phyloP scores from a whole-genome alignment of 2,888 invertebrate genomes.

The Lithophane semibrunnea region DNA sequence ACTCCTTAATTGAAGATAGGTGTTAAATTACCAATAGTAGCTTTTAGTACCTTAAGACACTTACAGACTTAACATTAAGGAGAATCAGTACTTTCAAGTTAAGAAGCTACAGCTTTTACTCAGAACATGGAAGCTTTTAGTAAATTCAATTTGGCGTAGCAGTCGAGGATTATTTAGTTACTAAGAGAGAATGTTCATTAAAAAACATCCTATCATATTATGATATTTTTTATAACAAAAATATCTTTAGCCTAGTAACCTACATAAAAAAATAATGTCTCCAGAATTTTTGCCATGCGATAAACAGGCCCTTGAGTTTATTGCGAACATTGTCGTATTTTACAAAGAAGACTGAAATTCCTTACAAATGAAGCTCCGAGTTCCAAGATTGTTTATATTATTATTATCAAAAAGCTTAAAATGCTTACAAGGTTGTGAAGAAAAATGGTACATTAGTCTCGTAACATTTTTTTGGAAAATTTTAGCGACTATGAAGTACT shows the following conservation, averaged over 20 bases:
- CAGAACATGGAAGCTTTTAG: neutral
- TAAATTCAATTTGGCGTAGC: neutral
- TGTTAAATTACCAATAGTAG: too few species aligned
- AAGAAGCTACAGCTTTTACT: neutral
- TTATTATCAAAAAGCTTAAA: neutral
- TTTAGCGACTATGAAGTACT: too few species aligned
- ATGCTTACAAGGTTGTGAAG: neutral
- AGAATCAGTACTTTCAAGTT: neutral
- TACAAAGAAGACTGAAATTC: neutral
- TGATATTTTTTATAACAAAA: too few species aligned
- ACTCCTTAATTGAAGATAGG: neutral
- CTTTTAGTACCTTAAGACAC: too few species aligned
- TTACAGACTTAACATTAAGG: too few species aligned
- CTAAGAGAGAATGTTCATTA: rapidly evolving
- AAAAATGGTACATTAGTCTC: neutral
- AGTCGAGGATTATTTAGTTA: neutral
- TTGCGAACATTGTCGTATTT: neutral
- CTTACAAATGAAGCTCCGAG: neutral
- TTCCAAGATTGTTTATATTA: too few species aligned
- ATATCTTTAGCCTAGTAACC: too few species aligned
- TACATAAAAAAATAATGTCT: neutral
- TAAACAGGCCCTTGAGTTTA: neutral
- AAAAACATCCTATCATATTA: neutral
- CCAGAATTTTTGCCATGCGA: neutral
- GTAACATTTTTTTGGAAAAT: neutral